Evolutionary conservation across 2,797 vertebrate species (phyloP).

Genomic region (Remorina albescens): DNA sequence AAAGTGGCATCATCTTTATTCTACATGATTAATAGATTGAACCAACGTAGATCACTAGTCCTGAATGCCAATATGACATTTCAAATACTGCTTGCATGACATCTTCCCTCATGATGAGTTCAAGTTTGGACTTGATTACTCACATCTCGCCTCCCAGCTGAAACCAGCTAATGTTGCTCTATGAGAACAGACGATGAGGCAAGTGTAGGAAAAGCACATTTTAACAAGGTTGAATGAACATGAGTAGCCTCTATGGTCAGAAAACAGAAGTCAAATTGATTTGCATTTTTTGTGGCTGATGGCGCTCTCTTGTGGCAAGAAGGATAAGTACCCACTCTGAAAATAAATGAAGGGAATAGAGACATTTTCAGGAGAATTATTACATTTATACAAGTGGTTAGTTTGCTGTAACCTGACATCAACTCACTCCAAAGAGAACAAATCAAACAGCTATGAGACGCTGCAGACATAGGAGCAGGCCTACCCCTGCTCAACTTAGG

Average conservation of each 20-base stretch:
- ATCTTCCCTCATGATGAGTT: not conserved
- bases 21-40: not conserved
- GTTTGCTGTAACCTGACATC: slow-evolving; percentile 24
- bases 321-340: slow-evolving; percentile 13
- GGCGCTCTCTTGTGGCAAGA: slow-evolving; percentile 70
- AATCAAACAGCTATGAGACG: slow-evolving; percentile 24
- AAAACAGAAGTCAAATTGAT: slow-evolving; percentile 5
- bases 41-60: not conserved
- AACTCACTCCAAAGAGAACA: slow-evolving; percentile 26
- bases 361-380: slow-evolving; percentile 38
- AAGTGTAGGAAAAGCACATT: slow-evolving; percentile 9
- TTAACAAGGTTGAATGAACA: not conserved
- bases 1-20: not conserved
- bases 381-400: slow-evolving; percentile 46
- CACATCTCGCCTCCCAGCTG: slow-evolving; percentile 10
- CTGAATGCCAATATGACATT: not conserved
- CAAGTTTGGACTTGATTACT: slow-evolving; percentile 31
- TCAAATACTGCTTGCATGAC: not conserved
- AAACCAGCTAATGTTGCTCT: not conserved
- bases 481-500: too few species aligned
- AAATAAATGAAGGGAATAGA: slow-evolving; percentile 32
- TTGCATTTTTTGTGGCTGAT: slow-evolving; percentile 32
- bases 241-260: not conserved
- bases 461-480: slow-evolving; percentile 24
- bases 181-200: not conserved